phyloP scores from a whole-genome alignment of 2,113 vertebrate species.

The Lampris incognitus region DNA sequence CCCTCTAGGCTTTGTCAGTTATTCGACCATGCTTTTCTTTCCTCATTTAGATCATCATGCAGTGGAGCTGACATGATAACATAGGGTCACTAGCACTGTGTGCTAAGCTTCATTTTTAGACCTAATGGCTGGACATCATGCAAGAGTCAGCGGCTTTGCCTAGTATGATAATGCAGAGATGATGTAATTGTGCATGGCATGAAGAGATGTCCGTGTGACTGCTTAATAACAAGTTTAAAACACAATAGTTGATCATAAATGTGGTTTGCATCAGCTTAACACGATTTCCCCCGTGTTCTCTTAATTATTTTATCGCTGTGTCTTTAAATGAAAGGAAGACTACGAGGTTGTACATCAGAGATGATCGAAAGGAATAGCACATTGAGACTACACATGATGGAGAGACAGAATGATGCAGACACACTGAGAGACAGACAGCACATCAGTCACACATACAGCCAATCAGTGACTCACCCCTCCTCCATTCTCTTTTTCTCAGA shows the following conservation, averaged over 20 bases:
- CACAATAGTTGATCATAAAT: neutral
- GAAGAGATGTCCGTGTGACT: neutral
- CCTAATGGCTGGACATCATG: constrained; percentile 40
- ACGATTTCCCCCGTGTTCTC: no score
- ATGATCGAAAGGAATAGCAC: constrained; percentile 4
- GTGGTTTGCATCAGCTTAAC: neutral
- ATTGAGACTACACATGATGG: neutral
- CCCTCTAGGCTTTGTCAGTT: constrained; percentile 78
- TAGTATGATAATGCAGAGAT: constrained; percentile 19
- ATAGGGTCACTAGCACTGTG: constrained; percentile 65
- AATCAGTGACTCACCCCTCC: neutral
- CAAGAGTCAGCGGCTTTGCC: constrained; percentile 30
- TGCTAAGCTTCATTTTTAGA: constrained; percentile 65
- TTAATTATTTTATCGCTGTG: neutral
- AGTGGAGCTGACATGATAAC: constrained; percentile 72
- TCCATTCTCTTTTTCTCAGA: constrained; percentile 45
- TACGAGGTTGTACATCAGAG: neutral
- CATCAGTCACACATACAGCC: constrained; percentile 32
- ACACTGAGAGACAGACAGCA: constrained; percentile 3
- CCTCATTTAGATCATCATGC: constrained; percentile 72
- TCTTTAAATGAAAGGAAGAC: neutral
- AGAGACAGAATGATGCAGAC: neutral
- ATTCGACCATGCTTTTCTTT: constrained; percentile 71
- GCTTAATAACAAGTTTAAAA: neutral
- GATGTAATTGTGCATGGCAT: neutral